Conservation (phyloP, 2,113 vertebrate species). For the Cathartes aura region DNA sequence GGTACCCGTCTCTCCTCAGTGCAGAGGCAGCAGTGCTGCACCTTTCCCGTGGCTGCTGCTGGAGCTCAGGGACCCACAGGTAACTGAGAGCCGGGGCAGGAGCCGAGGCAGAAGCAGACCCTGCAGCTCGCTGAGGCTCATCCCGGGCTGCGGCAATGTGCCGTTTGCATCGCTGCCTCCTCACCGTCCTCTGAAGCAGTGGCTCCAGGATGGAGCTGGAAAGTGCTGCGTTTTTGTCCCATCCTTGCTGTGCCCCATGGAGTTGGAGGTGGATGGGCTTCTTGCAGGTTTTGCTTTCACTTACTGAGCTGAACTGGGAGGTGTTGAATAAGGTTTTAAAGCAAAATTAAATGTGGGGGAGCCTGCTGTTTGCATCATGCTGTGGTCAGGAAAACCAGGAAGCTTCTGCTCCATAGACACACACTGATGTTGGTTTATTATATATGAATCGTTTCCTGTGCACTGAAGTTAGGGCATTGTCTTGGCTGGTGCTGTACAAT, state of each 20-base stretch:
- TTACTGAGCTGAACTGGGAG: background rate
- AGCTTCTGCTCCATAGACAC: background rate
- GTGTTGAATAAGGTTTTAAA: background rate
- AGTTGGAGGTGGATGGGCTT: background rate
- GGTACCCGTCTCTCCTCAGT: rapidly evolving
- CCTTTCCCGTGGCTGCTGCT: background rate
- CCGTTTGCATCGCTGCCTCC: rapidly evolving
- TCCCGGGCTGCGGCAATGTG: rapidly evolving
- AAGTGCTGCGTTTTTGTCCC: background rate
- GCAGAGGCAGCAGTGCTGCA: background rate
- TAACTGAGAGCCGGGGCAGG: too few species aligned
- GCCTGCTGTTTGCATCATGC: background rate
- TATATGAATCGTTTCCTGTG: background rate
- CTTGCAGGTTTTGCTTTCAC: background rate
- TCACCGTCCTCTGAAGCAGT: background rate
- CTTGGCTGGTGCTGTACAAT: background rate
- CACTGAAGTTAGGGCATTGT: rapidly evolving
- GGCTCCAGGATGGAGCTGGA: background rate
- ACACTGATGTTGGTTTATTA: background rate
- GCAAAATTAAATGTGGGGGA: background rate
- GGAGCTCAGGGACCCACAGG: background rate
- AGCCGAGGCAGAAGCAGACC: background rate
- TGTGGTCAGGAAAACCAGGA: background rate
- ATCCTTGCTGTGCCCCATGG: background rate
- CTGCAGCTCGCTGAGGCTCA: background rate